Conservation (phyloP, 1,140 invertebrate species). For the Neotoxoptera formosana region DNA sequence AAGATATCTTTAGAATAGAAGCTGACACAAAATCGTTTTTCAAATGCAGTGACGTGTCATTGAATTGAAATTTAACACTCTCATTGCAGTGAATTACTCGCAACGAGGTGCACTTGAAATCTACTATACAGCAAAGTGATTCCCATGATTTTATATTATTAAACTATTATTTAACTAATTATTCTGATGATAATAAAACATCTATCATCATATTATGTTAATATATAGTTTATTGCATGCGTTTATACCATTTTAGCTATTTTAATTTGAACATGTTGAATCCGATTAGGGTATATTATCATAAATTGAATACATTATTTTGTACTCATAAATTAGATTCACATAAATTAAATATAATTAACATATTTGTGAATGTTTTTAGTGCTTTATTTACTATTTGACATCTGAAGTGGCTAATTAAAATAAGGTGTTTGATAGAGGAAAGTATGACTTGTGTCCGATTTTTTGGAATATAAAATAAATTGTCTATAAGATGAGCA, state of each 20-base stretch:
- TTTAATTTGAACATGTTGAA: background rate
- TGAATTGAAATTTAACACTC: background rate
- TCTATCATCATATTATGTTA: background rate
- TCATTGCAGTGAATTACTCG: background rate
- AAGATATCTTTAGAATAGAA: background rate
- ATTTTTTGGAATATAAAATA: background rate
- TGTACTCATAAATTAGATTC: background rate
- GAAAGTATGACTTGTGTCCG: background rate
- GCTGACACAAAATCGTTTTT: background rate
- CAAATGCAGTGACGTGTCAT: background rate
- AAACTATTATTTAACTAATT: background rate
- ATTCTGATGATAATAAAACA: background rate
- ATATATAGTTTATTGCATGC: background rate
- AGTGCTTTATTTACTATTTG: background rate
- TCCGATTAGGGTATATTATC: background rate
- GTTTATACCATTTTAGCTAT: background rate
- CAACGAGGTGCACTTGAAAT: background rate
- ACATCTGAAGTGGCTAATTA: background rate
- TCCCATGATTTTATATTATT: background rate
- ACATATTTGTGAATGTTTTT: background rate
- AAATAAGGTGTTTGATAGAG: background rate
- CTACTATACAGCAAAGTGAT: background rate
- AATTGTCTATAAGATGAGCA: background rate
- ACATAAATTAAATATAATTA: background rate
- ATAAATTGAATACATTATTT: background rate